Evolutionary conservation across 2,888 invertebrate species (phyloP).

Genomic region (Lithophane socia): DNA sequence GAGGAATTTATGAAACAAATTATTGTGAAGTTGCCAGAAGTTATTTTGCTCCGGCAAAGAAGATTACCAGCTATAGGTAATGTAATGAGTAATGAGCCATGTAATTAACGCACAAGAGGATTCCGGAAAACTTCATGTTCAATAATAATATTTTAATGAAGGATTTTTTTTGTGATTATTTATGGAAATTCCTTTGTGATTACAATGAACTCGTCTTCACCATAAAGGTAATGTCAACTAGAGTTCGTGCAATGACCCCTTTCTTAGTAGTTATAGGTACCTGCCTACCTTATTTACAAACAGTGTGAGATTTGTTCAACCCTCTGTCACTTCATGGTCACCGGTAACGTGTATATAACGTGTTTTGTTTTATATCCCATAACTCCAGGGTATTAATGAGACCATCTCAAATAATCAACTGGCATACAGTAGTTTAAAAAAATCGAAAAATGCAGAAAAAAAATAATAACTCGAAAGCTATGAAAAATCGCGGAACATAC

Average conservation of each 20-base stretch:
- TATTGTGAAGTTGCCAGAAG: not conserved
- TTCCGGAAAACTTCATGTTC: conserved; percentile 25
- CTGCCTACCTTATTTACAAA: not conserved
- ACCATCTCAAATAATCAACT: too few species aligned
- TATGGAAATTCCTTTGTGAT: conserved; percentile 4
- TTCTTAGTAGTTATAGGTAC: not conserved
- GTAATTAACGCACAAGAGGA: conserved; percentile 30
- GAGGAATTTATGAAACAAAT: conserved; percentile 13
- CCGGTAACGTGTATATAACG: too few species aligned
- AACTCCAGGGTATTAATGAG: too few species aligned
- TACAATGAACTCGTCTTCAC: not conserved
- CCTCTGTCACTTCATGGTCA: too few species aligned
- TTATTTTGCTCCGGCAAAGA: conserved; percentile 14
- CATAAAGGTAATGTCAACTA: not conserved
- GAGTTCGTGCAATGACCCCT: not conserved
- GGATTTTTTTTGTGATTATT: conserved; percentile 1
- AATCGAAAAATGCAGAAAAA: too few species aligned
- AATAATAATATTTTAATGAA: conserved; percentile 20
- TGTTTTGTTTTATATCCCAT: too few species aligned
- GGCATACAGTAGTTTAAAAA: too few species aligned
- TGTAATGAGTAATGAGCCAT: conserved; percentile 21
- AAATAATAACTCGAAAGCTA: too few species aligned
- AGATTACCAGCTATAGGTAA: not conserved
- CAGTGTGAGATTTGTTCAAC: not conserved
- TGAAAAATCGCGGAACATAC: too few species aligned